Percentiles rank a stretch among this genome's conserved stretches.
phyloP scores from a whole-genome alignment of 2,113 vertebrate genomes.

The Phaethornis superciliosus region DNA sequence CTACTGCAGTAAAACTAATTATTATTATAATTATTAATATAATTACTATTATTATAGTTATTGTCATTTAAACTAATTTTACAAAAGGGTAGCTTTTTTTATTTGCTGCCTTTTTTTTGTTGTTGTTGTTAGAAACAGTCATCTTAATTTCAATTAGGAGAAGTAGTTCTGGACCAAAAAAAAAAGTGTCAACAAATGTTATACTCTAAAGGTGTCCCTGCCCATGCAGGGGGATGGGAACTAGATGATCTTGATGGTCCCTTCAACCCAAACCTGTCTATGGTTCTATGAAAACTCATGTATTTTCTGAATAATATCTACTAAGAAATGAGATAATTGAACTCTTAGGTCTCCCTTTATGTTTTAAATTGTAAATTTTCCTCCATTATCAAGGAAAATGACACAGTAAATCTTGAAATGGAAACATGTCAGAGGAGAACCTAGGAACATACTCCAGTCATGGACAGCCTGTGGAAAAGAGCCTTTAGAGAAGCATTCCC shows the following conservation, averaged over 20 bases:
- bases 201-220: background rate
- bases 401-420: background rate
- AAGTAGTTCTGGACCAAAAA: background rate
- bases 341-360: background rate
- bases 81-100: background rate
- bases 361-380: background rate
- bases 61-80: background rate
- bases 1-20: no score
- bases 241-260: no score
- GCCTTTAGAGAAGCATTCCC: background rate
- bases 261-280: no score
- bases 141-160: background rate
- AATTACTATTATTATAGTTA: no score
- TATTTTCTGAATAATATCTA: background rate
- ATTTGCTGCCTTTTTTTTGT: no score
- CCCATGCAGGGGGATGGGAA: no score
- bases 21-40: no score
- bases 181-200: background rate
- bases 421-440: background rate
- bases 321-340: constrained; percentile 20
- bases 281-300: background rate
- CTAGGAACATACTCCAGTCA: background rate
- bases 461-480: background rate
- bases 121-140: background rate
- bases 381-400: background rate